phyloP scores from a whole-genome alignment of 2,888 invertebrate genomes.

The Cryptus armator region DNA sequence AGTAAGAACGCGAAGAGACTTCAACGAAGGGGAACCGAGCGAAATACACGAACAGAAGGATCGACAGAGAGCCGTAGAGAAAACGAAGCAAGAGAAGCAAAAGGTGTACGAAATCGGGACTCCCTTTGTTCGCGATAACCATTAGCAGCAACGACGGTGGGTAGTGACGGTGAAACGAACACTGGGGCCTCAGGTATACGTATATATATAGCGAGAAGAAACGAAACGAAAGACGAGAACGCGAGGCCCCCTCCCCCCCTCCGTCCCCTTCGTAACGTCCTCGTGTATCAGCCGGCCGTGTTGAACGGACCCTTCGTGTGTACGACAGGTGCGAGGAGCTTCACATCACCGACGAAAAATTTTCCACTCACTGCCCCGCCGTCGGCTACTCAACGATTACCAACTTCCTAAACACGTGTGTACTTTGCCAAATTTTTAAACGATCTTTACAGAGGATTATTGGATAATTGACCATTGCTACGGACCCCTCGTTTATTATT shows the following conservation, averaged over 20 bases:
- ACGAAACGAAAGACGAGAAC: slow-evolving; percentile 39
- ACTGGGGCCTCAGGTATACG: slow-evolving; percentile 49
- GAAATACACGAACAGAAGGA: slow-evolving; percentile 33
- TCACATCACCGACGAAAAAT: slow-evolving; percentile 67
- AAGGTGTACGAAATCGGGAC: slow-evolving; percentile 73
- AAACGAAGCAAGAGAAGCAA: slow-evolving; percentile 43
- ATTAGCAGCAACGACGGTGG: slow-evolving; percentile 41
- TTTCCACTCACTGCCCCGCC: slow-evolving; percentile 64
- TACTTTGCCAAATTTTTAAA: not conserved
- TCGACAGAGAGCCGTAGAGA: slow-evolving; percentile 27
- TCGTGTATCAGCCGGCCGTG: slow-evolving; percentile 62
- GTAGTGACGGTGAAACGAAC: slow-evolving; percentile 27
- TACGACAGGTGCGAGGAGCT: slow-evolving; percentile 71
- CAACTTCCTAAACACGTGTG: slow-evolving; percentile 10
- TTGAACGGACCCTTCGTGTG: slow-evolving; percentile 51
- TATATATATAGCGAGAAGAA: slow-evolving; percentile 36
- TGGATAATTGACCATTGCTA: not conserved
- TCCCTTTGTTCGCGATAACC: slow-evolving; percentile 74
- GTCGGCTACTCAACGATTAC: not conserved
- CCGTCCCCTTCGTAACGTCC: slow-evolving; percentile 42
- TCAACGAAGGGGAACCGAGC: slow-evolving; percentile 44
- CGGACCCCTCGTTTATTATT: not conserved
- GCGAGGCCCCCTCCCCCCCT: slow-evolving; percentile 29
- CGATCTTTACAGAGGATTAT: not conserved
- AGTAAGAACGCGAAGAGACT: slow-evolving; percentile 33